Evolutionary conservation across 2,113 vertebrate species (phyloP), one percentile per base, ranked within the genome.

Genomic region (Syrmaticus mikado): DNA sequence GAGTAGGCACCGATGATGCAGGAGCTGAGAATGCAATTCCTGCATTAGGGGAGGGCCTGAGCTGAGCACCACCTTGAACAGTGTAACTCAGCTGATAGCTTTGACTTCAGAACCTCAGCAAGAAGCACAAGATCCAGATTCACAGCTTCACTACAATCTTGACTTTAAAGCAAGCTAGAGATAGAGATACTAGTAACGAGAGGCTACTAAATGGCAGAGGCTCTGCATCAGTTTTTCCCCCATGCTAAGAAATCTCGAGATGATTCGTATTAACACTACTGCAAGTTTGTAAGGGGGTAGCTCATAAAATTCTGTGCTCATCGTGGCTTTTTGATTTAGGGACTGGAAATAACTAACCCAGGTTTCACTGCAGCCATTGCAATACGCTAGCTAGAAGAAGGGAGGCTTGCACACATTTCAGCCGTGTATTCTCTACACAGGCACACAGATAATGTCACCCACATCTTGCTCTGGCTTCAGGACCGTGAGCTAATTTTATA

Each of bases 401-500:
- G 17, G 24, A 48, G 41, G 4, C 30, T 89, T 60, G 22, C 30
- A 7, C 46, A 5, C 34, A 8, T 72, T 76, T 74, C 82, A 57
- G 10, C 41, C 3, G 1, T 28, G 8, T 7, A 14, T 64, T 86
- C 36, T 65, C n/a, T 53, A 1, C 24, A 16, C 60, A 55, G 66
- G n/a, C 55, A 5, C 2, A 2, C 20, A 61, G 90, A 78, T 88
- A 84, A 58, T 55, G 81, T 84, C 41, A 7, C 78, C 87, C 72
- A 25, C 53, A 11, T 91, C 90, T 87, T 84, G 46, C 64, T 60
- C 74, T 76, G 75, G 74, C 71, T 94, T 79, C 50, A 28, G 92
- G 67, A 93, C 70, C 71, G 15, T 66, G 68, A 93, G 73, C 68
- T 89, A 94, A 93, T 94, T 94, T 95, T 87, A 60, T 91, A 87